Base-by-base conservation (phyloP, 2,888 invertebrate genomes). In the Melanchra persicariae region DNA sequence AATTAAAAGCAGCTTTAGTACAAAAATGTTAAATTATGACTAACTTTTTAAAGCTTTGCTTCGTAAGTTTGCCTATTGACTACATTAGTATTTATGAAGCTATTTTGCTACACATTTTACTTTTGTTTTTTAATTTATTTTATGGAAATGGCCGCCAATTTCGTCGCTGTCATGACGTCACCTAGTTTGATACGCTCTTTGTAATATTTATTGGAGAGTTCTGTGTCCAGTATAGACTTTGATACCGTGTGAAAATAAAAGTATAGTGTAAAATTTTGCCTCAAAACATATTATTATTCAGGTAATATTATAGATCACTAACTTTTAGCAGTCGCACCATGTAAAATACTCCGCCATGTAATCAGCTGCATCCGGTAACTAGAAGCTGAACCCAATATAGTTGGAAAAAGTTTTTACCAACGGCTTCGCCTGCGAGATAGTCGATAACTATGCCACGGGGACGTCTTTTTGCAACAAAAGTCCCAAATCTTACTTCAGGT, bases 101-200 rank as follows among this genome's bases (percentile, higher is more conserved):
- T 37, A 37, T 55, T 60, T 74, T 54, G 47, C 34, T 43, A 52
- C 47, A 47, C 10, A 51, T 34, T 57, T 45, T 5, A 26, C 15
- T 40, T 74, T 74, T 15, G 22, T 58, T 30, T 34, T 54, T 17
- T 6, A 49, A 49, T 55, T 49, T 30, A 37, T 60, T 40, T 65
- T 10, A 65, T 52, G 3, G 54, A 64, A 75, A 59, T 47, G 19
- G 4, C 34, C 8, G n/a, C 26, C 19, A 43, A 64, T 49, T 49
- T 37, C 19, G 24, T 45, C 34, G 15, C 34, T 49, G 55, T 70
- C 43, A 60, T 52, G 24, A 52, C 26, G 24, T 52, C 72, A n/a
- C 19, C 26, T 43, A 10, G 15, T 19, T 2, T 52, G 43, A 34
- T 34, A 58, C 34, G 22, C n/a, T 9, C n/a, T 43, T 70, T 59